Conservation (phyloP, 2,113 vertebrate genomes). For the Charadrius vociferus region DNA sequence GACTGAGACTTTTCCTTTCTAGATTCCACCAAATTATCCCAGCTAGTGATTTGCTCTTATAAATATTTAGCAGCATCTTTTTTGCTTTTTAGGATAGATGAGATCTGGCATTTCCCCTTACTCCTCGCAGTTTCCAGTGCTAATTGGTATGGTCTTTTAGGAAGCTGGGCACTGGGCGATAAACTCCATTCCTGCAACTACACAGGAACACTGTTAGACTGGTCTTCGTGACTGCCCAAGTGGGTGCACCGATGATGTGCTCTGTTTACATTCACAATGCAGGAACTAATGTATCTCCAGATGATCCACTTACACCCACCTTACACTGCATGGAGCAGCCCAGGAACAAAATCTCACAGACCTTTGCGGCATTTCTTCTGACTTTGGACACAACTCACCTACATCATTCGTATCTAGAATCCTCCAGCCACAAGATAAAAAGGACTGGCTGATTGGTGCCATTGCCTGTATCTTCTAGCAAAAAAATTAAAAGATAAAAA, state of each 20-base stretch:
- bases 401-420: background rate
- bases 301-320: background rate
- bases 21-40: background rate
- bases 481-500: background rate
- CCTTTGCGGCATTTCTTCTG: background rate
- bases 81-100: background rate
- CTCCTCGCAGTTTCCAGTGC: background rate
- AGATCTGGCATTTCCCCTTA: background rate
- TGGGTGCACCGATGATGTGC: background rate
- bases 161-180: background rate
- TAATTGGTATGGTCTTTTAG: background rate
- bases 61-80: slow-evolving; percentile 52
- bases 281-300: background rate
- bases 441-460: background rate
- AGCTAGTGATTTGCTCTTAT: background rate
- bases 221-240: background rate
- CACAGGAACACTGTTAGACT: background rate
- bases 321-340: background rate
- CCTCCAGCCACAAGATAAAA: background rate
- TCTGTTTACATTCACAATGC: background rate
- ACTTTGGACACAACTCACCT: background rate
- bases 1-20: background rate
- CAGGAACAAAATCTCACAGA: background rate
- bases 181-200: background rate
- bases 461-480: background rate